These are phyloP conservation scores for Lingula anatina DNA, from an alignment of 2,888 invertebrate genomes.

Conservation along the genomic window DNA sequence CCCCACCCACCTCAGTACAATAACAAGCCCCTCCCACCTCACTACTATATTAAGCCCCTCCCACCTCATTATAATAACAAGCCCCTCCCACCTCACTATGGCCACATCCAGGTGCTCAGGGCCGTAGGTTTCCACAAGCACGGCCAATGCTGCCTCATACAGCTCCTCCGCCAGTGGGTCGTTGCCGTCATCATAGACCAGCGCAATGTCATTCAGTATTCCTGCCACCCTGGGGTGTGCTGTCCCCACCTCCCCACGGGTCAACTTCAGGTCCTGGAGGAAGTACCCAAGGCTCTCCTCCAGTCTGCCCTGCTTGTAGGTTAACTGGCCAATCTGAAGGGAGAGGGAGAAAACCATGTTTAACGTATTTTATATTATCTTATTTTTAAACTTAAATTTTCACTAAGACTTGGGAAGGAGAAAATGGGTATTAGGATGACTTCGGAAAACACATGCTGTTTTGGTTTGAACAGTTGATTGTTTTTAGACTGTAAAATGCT, in stretches of 20 bases:
- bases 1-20: no score
- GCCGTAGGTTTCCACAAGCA: constrained; percentile 26
- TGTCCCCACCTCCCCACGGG: constrained; percentile 28
- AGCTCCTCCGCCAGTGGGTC: constrained; percentile 19
- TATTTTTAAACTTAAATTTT: no score
- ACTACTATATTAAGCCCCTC: constrained; percentile 16
- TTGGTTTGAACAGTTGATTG: no score
- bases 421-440: no score
- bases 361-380: no score
- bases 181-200: constrained; percentile 31
- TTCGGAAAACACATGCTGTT: no score
- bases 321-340: constrained; percentile 27
- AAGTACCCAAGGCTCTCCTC: constrained; percentile 31
- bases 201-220: constrained; percentile 26
- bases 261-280: constrained; percentile 28
- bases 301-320: constrained; percentile 25
- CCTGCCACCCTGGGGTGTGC: constrained; percentile 25
- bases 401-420: no score
- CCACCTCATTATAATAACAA: no score
- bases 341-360: background rate
- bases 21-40: no score
- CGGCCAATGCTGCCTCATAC: constrained; percentile 26
- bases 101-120: constrained; percentile 26
- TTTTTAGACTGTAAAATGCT: no score
- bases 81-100: no score